These are phyloP conservation scores for Crocodylus rhombifer DNA, from an alignment of 2,797 vertebrate genomes.

Conservation along the genomic window DNA sequence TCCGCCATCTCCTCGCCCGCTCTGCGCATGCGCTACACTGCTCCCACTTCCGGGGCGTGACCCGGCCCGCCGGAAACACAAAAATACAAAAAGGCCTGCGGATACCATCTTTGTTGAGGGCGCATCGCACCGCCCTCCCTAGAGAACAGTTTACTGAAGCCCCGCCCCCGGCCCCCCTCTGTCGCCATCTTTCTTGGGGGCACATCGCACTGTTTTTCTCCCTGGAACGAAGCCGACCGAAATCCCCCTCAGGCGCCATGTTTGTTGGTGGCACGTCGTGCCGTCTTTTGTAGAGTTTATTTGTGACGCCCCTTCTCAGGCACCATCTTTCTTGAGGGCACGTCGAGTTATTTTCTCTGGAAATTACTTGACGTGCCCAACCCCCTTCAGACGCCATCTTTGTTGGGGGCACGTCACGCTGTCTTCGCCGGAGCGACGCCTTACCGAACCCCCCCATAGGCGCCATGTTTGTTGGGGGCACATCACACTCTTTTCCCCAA, in stretches of 20 bases:
- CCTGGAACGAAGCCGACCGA: neutral
- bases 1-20: slow-evolving; percentile 68
- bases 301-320: too few relatives aligned
- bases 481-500: too few relatives aligned
- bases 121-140: neutral
- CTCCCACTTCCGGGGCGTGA: neutral
- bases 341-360: neutral
- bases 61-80: neutral
- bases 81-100: too few relatives aligned
- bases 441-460: too few relatives aligned
- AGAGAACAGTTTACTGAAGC: neutral
- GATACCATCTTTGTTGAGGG: too few relatives aligned
- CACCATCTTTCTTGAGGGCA: neutral
- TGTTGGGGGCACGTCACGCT: neutral
- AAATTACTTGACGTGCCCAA: neutral
- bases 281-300: too few relatives aligned
- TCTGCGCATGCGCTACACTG: neutral
- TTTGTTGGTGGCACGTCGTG: too few relatives aligned
- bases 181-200: too few relatives aligned
- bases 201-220: neutral
- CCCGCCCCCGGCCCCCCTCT: neutral
- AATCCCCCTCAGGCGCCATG: too few relatives aligned
- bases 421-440: too few relatives aligned
- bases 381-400: neutral
- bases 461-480: too few relatives aligned